Evolutionary conservation across 2,113 vertebrate species (phyloP).

Genomic region (Vicugna pacos): DNA sequence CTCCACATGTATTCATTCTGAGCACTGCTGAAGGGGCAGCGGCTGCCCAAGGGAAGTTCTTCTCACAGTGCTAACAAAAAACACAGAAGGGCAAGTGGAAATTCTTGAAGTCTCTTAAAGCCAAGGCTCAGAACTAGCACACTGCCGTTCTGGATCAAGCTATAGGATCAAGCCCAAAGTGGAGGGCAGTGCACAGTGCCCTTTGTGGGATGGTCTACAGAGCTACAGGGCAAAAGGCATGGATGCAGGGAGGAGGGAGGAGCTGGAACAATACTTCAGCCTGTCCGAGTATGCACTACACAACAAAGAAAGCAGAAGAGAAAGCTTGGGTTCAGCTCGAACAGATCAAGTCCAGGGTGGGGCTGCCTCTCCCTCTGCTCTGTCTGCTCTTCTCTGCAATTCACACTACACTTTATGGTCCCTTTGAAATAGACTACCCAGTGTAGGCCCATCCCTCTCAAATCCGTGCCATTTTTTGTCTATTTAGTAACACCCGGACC

Average conservation of each 20-base stretch:
- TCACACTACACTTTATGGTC: background rate
- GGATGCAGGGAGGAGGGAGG: background rate
- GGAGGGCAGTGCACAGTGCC: background rate
- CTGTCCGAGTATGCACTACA: background rate
- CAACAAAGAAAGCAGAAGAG: background rate
- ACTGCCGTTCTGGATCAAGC: background rate
- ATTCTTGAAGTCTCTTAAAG: background rate
- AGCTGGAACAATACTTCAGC: background rate
- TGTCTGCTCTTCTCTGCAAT: background rate
- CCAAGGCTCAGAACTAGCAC: background rate
- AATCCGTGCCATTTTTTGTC: background rate
- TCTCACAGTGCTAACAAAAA: background rate
- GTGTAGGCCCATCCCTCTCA: background rate
- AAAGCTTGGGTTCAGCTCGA: background rate
- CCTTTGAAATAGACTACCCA: background rate
- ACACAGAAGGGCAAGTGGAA: background rate
- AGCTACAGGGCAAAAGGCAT: background rate
- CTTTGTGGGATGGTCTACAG: background rate
- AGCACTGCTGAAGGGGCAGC: background rate
- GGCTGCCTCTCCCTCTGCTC: background rate
- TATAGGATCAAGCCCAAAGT: background rate
- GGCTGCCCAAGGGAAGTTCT: background rate
- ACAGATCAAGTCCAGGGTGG: background rate
- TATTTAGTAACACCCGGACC: conserved; percentile 32
- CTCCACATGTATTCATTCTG: background rate